Evolutionary conservation across 2,888 invertebrate genomes (phyloP), one percentile per base, ranked within the genome.

Genomic region (Stratiomys singularior): DNA sequence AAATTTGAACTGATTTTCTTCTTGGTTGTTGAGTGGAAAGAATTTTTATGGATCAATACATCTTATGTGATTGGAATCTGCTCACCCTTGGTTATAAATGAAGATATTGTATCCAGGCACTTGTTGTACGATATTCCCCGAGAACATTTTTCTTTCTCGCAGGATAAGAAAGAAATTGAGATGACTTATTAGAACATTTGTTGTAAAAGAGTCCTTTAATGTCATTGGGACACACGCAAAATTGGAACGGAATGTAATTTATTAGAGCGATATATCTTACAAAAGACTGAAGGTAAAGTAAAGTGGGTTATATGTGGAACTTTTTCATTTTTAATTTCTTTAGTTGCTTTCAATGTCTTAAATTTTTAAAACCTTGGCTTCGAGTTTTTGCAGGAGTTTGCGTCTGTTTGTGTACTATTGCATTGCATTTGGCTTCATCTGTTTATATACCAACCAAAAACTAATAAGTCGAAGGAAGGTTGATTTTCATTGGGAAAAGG

Each of bases 31-130:
- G 28, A 74, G 74, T 74, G 74, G 74, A 74, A 74, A 74, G 74
- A 18, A 74, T 74, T 74, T 72, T 74, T 74, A 74, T 74, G 74
- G 74, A 74, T 74, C 74, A 74, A 74, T 74, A 74, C 58, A 58
- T 74, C 74, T 74, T 74, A 74, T 74, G 74, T 74, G 74, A 74
- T 74, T 74, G 74, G 67, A 44, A 44, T 67, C 44, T n/a, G 18
- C 23, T 60, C 60, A 60, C 60, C 60, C 60, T 25, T 25, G 9
- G 11, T 25, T 23, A 4, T 21, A 5, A 60, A 60, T 60, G 60
- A 15, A 25, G 60, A 60, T 15, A 25, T 25, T 25, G 60, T 25
- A 7, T 25, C 2, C 60, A 25, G 25, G 25, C 5, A 60, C 60
- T 60, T 60, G 60, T 60, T 7, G 37, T 37, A 9, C 60, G 18